Percentiles rank a stretch among this genome's conserved stretches.
Evolutionary conservation across 2,797 vertebrate genomes (phyloP).

Genomic region (Gephyroberyx darwinii): DNA sequence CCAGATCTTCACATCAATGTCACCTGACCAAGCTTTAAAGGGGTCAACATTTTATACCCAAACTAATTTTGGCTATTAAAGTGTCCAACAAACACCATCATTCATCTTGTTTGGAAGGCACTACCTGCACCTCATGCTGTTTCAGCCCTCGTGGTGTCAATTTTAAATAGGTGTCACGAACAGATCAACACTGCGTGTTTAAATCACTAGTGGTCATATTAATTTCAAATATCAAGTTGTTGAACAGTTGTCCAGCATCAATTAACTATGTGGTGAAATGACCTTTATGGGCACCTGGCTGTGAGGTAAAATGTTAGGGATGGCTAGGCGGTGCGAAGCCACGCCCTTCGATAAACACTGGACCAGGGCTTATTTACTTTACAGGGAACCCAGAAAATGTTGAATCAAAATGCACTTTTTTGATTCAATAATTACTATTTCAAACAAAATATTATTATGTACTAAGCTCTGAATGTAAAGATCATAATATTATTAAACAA

Average conservation of each 20-base stretch:
- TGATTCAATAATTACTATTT: too few relatives aligned
- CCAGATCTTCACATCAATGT: neutral
- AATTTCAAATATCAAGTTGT: slow-evolving; percentile 13
- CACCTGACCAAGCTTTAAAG: slow-evolving; percentile 4
- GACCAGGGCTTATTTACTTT: too few relatives aligned
- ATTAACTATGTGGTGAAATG: neutral
- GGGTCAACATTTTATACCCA: neutral
- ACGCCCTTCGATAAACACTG: too few relatives aligned
- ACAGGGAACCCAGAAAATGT: too few relatives aligned
- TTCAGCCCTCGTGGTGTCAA: neutral
- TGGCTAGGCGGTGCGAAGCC: too few relatives aligned
- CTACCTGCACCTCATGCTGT: slow-evolving; percentile 11
- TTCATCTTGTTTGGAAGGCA: slow-evolving; percentile 2
- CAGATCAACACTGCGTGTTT: slow-evolving; percentile 14
- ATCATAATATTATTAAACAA: too few relatives aligned
- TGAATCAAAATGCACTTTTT: too few relatives aligned
- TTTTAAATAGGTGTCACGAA: slow-evolving; percentile 25
- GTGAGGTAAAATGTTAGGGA: too few relatives aligned
- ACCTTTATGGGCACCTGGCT: too few relatives aligned
- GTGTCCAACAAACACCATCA: slow-evolving; percentile 1
- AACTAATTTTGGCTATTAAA: neutral
- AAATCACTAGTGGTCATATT: neutral
- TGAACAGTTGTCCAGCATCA: neutral
- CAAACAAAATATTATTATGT: too few relatives aligned
- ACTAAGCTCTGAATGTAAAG: too few relatives aligned